Conservation (phyloP, 2,888 invertebrate genomes). For the Podabrus alpinus region DNA sequence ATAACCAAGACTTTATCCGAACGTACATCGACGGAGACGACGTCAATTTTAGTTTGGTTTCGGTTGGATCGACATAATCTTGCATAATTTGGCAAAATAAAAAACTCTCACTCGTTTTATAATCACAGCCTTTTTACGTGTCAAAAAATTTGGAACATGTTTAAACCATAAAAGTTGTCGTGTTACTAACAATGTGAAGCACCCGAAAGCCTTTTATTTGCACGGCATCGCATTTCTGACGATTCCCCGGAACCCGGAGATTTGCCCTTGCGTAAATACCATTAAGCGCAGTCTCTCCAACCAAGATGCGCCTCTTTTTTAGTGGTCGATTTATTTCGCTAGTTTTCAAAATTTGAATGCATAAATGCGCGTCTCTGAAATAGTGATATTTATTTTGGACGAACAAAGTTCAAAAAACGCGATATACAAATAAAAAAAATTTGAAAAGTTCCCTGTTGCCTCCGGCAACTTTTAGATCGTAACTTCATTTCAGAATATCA, state of each 20-base stretch:
- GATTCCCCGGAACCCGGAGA: background rate
- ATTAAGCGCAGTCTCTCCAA: conserved; percentile 21
- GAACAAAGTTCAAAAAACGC: background rate
- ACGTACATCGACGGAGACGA: conserved; percentile 44
- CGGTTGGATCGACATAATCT: conserved; percentile 39
- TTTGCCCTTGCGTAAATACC: conserved; percentile 23
- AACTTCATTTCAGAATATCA: background rate
- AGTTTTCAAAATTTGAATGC: background rate
- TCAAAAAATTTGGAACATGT: background rate
- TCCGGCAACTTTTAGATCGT: background rate
- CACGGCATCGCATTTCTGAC: background rate
- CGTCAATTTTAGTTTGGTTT: conserved; percentile 31
- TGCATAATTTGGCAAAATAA: conserved; percentile 31
- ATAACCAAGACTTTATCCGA: conserved; percentile 44
- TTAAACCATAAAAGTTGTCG: background rate
- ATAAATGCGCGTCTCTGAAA: background rate
- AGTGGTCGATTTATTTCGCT: background rate
- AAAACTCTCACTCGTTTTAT: background rate
- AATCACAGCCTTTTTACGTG: background rate
- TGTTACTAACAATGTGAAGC: background rate
- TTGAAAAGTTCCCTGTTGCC: background rate
- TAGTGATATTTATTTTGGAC: background rate
- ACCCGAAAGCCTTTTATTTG: conserved; percentile 5
- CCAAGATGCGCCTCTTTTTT: conserved; percentile 17
- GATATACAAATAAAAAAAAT: background rate